Base-by-base conservation (phyloP, 2,113 vertebrate species). In the Daubentonia madagascariensis region DNA sequence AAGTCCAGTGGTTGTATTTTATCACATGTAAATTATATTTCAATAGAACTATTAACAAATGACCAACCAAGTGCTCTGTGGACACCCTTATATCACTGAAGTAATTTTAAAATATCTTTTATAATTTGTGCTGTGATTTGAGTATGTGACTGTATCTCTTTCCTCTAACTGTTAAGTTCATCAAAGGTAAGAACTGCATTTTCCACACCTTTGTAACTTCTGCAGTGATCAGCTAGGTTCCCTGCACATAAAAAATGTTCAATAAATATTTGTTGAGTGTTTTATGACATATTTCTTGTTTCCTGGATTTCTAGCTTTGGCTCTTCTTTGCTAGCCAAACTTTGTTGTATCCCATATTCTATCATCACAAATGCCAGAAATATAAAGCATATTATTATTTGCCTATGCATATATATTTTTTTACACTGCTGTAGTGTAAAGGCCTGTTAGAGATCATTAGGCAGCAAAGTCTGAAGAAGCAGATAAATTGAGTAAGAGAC, bases 91-190 rank as follows among this genome's bases (percentile, higher is more conserved):
- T n/a, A 78, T 45, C 37, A 59, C 20, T 70, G 11, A 83, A 70
- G 10, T 85, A 28, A 85, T 95, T 25, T 93, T 93, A 43, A 90
- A 94, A 18, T 72, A 30, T 70, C 48, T 90, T 90, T 86, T 92
- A 32, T 48, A 50, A 57, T 79, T 67, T 96, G 25, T 48, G 23
- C 73, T 94, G n/a, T 96, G 68, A 96, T 91, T 89, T 87, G 54
- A 50, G 8, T 87, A 68, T 35, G 14, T 79, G 68, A 73, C 6
- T 35, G 3, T 92, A 20, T 85, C 52, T 73, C 25, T 92, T 86
- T 59, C 43, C 63, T 68, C 43, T 83, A 32, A 86, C 37, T 65
- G 30, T 72, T 70, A 93, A 70, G 57, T 94, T 93, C 11, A 52
- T 22, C 28, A 9, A 95, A 87, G 40, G 25, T 65, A 85, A 88